phyloP scores from a whole-genome alignment of 2,888 invertebrate genomes.

The Ethmia dodecea region DNA sequence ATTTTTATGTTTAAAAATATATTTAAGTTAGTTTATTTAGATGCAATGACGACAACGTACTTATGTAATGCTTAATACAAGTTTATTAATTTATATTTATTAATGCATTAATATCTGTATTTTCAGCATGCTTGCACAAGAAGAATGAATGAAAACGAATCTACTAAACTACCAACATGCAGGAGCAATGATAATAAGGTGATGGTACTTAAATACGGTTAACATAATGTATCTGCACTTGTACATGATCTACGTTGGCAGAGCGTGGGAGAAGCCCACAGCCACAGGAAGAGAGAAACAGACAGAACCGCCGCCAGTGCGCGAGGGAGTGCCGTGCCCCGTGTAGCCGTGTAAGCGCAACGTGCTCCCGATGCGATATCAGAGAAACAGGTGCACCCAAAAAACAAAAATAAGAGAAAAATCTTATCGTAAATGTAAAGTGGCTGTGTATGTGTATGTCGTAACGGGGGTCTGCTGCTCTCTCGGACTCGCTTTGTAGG shows the following conservation, averaged over 20 bases:
- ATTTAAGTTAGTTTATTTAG: not conserved
- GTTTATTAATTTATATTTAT: not conserved
- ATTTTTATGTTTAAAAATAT: not conserved
- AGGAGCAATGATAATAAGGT: slow-evolving; percentile 9
- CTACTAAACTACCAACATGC: slow-evolving; percentile 24
- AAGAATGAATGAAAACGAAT: slow-evolving; percentile 22
- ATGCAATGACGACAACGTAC: not conserved
- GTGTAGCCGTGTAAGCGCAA: slow-evolving; percentile 66
- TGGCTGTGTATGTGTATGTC: slow-evolving; percentile 71
- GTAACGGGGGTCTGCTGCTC: slow-evolving; percentile 79
- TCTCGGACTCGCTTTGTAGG: slow-evolving; percentile 77
- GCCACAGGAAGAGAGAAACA: slow-evolving; percentile 79
- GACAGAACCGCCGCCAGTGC: slow-evolving; percentile 77
- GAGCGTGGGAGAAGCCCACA: slow-evolving; percentile 69
- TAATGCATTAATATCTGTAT: slow-evolving; percentile 2
- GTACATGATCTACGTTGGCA: slow-evolving; percentile 52
- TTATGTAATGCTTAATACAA: not conserved
- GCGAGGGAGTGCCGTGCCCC: slow-evolving; percentile 34
- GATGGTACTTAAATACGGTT: slow-evolving; percentile 6
- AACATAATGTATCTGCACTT: slow-evolving; percentile 1
- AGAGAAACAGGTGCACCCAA: slow-evolving; percentile 57
- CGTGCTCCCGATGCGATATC: slow-evolving; percentile 63
- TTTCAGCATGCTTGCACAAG: slow-evolving; percentile 31
- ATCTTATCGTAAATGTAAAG: slow-evolving; percentile 62
- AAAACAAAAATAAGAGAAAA: slow-evolving; percentile 42